Conservation (phyloP, 92 coral and sea anemone species). For the Pocillopora grandis region DNA sequence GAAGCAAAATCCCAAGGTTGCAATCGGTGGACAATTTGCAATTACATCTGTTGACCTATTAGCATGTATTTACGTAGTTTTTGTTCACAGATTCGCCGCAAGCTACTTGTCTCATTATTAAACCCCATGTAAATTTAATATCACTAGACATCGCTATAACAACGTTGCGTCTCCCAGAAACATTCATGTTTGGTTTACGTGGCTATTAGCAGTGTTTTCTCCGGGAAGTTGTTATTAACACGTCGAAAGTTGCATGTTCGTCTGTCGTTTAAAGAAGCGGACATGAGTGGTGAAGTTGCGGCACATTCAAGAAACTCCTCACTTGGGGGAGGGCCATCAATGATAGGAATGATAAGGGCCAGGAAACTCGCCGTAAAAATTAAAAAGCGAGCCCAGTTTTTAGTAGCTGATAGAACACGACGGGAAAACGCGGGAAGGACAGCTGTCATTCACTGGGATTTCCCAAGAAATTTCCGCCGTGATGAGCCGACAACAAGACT, state of each 20-base stretch:
- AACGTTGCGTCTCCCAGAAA: conserved; percentile 45
- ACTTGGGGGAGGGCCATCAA: conserved; percentile 69
- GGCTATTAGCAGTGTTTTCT: conserved; percentile 10
- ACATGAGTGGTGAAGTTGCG: conserved; percentile 46
- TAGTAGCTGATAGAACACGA: conserved; percentile 83
- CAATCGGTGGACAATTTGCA: neutral
- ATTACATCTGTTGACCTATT: conserved; percentile 31
- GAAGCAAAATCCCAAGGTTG: neutral
- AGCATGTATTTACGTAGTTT: conserved; percentile 15
- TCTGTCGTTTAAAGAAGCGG: conserved; percentile 1
- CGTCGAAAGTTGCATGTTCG: neutral
- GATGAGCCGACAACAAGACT: conserved; percentile 39
- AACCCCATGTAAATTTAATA: conserved; percentile 71
- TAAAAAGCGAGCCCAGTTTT: conserved; percentile 93
- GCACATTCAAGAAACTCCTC: conserved; percentile 61
- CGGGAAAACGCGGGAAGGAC: conserved; percentile 82
- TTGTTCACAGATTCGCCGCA: neutral
- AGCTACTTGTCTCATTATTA: conserved; percentile 13
- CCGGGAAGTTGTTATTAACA: neutral
- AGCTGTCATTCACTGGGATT: conserved; percentile 84
- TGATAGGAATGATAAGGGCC: conserved; percentile 98
- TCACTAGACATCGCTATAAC: conserved; percentile 75
- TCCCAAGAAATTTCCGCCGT: conserved; percentile 58
- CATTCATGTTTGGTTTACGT: conserved; percentile 33
- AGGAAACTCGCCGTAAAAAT: conserved; percentile 91